Evolutionary conservation across 53 echinoderm and acorn worm genomes (phyloP), one percentile per base, ranked within the genome.

Genomic region (Astropecten irregularis): DNA sequence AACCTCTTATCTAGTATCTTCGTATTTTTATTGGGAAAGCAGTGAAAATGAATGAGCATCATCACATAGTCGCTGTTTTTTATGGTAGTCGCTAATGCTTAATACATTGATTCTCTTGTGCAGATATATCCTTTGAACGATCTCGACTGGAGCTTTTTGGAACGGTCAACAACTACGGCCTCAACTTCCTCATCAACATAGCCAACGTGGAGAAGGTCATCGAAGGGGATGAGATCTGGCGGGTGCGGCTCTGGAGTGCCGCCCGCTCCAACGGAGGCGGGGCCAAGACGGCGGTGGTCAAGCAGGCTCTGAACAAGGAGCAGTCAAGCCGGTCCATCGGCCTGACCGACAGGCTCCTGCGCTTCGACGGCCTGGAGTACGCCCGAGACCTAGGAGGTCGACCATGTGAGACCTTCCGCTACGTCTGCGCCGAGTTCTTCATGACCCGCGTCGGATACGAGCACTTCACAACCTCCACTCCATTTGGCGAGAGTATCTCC

Each of bases 381-480:
- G 0, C 9, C 9, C 79, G 79, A 3, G 62, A 79, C 61, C 22
- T 79, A 47, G 48, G 62, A 15, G 20, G 20, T 19, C 32, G 0
- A 14, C 61, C 63, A 8, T 79, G 79, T 44, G 0, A 0, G 0
- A 22, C 60, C 47, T 62, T 9, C 60, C 63, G 56, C 2, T 79
- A 33, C 22, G 48, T 79, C 79, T 79, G 79, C 21, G 61, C 48
- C 2, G 79, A 62, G 79, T 79, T 79, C 61, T 79, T 42, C 35
- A 79, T 79, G 62, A 79, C 62, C 22, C 60, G 62, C 2, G 20
- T 15, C 20, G 79, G 61, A 8, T 61, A 42, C 14, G 61, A 79
- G n/a, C 1, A 19, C 19, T 79, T 61, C 62, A 34, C n/a, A 22
- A 79, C 79, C 30, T 10, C 22, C 63, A 62, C 47, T 13, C 2